Evolutionary conservation across 2,797 vertebrate species (phyloP).

Genomic region (Helostoma temminkii): DNA sequence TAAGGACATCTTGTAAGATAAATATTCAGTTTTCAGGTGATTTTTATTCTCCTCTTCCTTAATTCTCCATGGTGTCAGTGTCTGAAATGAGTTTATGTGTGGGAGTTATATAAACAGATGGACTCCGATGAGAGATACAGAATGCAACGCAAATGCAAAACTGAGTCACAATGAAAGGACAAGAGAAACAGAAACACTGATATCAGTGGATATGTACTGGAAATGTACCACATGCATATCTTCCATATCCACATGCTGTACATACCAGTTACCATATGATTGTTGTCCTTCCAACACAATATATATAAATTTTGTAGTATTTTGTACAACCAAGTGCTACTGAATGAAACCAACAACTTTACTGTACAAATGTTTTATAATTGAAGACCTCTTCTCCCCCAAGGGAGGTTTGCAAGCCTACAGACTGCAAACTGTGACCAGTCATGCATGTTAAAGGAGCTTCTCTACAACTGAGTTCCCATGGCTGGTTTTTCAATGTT

Average conservation of each 20-base stretch:
- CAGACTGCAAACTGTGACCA: conserved; percentile 36
- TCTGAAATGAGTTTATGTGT: conserved; percentile 53
- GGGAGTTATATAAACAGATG: conserved; percentile 67
- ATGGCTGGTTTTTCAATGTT: conserved; percentile 33
- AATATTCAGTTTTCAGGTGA: conserved; percentile 29
- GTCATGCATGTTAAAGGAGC: conserved; percentile 27
- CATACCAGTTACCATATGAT: conserved; percentile 26
- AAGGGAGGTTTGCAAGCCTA: conserved; percentile 4
- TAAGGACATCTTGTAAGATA: conserved; percentile 20
- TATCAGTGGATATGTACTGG: conserved; percentile 12
- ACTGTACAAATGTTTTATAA: conserved; percentile 44
- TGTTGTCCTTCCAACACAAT: conserved; percentile 18
- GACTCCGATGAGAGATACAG: conserved; percentile 28
- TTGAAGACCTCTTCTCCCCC: conserved; percentile 35
- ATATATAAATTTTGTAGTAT: conserved; percentile 49
- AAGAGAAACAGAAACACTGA: conserved; percentile 10
- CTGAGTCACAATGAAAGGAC: conserved; percentile 28
- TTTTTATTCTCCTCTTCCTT: conserved; percentile 17
- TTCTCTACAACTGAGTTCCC: conserved; percentile 25
- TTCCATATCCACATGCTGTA: conserved; percentile 10
- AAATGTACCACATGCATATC: too few species aligned
- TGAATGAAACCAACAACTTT: conserved; percentile 34
- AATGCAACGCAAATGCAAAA: conserved; percentile 43
- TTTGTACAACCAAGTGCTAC: conserved; percentile 19
- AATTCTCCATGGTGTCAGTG: conserved; percentile 30